Evolutionary conservation across 2,113 vertebrate species (phyloP).

Genomic region (Zapus hudsonius): DNA sequence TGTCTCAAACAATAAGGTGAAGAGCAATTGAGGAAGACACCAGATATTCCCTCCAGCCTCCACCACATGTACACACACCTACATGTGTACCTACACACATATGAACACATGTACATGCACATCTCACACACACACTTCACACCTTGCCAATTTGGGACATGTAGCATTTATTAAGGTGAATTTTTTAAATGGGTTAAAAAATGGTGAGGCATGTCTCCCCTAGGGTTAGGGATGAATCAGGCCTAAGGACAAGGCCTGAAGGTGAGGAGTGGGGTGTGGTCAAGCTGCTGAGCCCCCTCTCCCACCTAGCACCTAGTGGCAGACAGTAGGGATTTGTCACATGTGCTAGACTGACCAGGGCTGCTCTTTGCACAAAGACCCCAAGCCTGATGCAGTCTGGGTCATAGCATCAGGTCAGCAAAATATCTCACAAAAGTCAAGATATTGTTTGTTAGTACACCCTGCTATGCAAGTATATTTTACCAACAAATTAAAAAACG

Average conservation of each 20-base stretch:
- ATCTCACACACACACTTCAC: background rate
- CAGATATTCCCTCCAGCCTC: too few relatives aligned
- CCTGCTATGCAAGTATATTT: background rate
- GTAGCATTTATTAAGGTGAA: background rate
- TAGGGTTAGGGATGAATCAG: background rate
- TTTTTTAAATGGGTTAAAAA: background rate
- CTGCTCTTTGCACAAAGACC: background rate
- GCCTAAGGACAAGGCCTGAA: background rate
- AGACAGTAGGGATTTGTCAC: accelerated
- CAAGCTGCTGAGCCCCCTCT: background rate
- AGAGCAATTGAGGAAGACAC: too few relatives aligned
- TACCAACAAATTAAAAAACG: background rate
- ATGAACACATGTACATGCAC: too few relatives aligned
- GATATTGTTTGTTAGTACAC: background rate
- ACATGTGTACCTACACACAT: too few relatives aligned
- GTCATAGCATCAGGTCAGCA: background rate
- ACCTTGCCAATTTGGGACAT: background rate
- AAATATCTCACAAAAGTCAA: background rate
- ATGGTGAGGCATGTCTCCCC: background rate
- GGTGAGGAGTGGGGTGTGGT: accelerated
- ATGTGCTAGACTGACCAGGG: too few relatives aligned
- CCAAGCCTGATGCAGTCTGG: background rate
- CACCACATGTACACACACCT: too few relatives aligned
- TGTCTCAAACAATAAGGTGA: too few relatives aligned
- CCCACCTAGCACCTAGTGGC: background rate